These are phyloP conservation scores for Urosaurus nigricauda DNA, from an alignment of 2,797 vertebrate species.

Conservation along the genomic window DNA sequence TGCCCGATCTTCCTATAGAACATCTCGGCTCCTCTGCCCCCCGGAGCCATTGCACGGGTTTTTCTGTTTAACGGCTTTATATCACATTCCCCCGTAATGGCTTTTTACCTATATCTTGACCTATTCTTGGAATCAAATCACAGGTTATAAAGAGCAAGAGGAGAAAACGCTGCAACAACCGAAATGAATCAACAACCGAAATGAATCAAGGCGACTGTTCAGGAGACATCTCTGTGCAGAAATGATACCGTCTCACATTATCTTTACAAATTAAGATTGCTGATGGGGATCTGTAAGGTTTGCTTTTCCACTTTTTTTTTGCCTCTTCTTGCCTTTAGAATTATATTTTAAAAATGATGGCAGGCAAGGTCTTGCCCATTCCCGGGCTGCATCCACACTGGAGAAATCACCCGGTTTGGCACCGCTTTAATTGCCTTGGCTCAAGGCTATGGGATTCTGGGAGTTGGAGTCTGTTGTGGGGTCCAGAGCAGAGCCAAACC, in stretches of 20 bases:
- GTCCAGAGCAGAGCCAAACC: no score
- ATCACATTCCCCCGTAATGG: slow-evolving; percentile 18
- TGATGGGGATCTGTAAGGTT: no score
- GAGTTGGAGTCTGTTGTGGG: no score
- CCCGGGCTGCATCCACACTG: no score
- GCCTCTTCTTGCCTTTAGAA: neutral
- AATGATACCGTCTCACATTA: neutral
- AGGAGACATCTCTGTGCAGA: neutral
- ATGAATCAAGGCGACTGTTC: slow-evolving; percentile 9
- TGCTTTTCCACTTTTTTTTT: neutral
- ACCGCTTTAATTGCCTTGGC: no score
- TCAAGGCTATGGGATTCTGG: no score
- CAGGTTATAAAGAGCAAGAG: slow-evolving; percentile 22
- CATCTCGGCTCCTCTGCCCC: neutral
- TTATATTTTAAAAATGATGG: neutral
- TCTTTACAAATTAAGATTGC: slow-evolving; percentile 22
- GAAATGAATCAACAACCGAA: neutral
- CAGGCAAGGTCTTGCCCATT: no score
- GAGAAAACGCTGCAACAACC: neutral
- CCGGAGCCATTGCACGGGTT: neutral
- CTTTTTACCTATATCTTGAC: slow-evolving; percentile 28
- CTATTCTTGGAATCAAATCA: slow-evolving; percentile 38
- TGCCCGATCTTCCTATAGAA: neutral
- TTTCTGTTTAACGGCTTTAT: slow-evolving; percentile 26
- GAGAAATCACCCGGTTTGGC: no score